phyloP scores from a whole-genome alignment of 2,888 invertebrate species.

The Tenthredo scrophulariae region DNA sequence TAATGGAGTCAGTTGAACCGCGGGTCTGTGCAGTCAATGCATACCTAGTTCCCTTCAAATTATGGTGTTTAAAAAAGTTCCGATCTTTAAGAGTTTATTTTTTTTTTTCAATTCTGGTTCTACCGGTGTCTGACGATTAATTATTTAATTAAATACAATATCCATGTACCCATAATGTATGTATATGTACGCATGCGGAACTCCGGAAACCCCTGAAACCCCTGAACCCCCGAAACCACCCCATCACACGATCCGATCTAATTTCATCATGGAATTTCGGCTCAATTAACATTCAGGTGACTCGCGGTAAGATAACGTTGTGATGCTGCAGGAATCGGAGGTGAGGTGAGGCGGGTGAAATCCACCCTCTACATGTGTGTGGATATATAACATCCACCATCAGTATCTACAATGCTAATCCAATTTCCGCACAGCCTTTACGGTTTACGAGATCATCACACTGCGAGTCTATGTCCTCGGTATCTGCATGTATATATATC shows the following conservation, averaged over 20 bases:
- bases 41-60: background rate
- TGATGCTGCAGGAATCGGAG: background rate
- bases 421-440: slow-evolving; percentile 43
- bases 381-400: background rate
- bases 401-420: slow-evolving; percentile 50
- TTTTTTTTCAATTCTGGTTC: background rate
- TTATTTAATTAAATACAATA: background rate
- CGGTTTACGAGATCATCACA: slow-evolving; percentile 48
- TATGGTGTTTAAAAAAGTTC: background rate
- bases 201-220: background rate
- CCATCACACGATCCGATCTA: slow-evolving; percentile 46
- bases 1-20: background rate
- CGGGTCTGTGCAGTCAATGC: background rate
- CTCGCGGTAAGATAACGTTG: slow-evolving; percentile 43
- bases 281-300: slow-evolving; percentile 47
- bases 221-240: background rate
- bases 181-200: background rate
- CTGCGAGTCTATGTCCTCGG: background rate
- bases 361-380: background rate
- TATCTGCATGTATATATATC: background rate
- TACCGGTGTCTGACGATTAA: background rate
- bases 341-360: background rate
- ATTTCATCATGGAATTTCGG: slow-evolving; percentile 47
- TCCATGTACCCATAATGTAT: no score
- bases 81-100: background rate